Base-by-base conservation (phyloP, 1,140 invertebrate species). In the Ptiloglossa arizonensis region DNA sequence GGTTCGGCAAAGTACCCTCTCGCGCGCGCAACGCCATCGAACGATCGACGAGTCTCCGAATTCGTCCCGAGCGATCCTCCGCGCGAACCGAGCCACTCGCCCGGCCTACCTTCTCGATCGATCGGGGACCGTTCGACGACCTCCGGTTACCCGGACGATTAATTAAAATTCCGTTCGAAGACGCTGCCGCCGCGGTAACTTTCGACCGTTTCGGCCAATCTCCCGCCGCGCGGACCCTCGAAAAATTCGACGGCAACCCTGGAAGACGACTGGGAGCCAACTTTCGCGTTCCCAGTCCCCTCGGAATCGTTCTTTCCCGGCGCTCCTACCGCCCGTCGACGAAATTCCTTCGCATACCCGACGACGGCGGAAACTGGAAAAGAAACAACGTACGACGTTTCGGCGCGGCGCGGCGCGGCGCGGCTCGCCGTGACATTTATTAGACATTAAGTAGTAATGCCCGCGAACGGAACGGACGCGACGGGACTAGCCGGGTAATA, bases 371-470 rank as follows among this genome's bases (percentile, higher is more conserved):
- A 35, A 63, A 66, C 70, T 52, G 44, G 74, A 38, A 73, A 73
- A 80, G 80, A 85, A 86, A 82, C 76, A 85, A 86, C 79, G 71
- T 72, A 82, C 82, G 83, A 78, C 73, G 71, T 64, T 64, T 60
- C n/a, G 85, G 83, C 59, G n/a, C 81, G 84, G 83, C 57, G 35
- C 81, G 84, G 73, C 80, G n/a, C n/a, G 85, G 83, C 59, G n/a
- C 81, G 84, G 83, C 57, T 5, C 81, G 84, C 71, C 80, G 85
- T 88, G 91, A 92, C 91, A 88, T 92, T 92, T 92, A 92, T 92
- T 92, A 92, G 91, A 92, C 91, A 90, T 91, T 91, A 92, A 92
- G 91, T 91, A 92, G 90, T 92, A 92, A 92, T 92, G 91, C 86
- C 87, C 85, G 86, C 82, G 86, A 89, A 87, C 85, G 86, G 85